Evolutionary conservation across 2,888 invertebrate species (phyloP), one percentile per base, ranked within the genome.

Genomic region (Troides helena): DNA sequence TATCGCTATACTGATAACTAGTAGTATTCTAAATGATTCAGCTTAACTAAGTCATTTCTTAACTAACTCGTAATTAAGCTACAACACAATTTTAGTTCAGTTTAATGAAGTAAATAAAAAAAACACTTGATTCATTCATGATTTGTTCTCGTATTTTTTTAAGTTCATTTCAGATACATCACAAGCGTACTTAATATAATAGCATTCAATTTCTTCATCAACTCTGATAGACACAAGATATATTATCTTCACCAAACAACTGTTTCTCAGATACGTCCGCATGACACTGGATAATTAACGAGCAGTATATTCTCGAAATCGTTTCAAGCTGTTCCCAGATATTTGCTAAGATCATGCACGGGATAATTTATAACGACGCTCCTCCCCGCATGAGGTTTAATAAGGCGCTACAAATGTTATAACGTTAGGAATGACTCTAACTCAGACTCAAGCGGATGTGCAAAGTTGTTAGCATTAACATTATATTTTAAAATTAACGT

Each of bases 311-410:
- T 50, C 50, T 50, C 50, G 18, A 50, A 18, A 50, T 14, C 50
- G 18, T 50, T 50, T 30, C 64, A 53, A 63, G 68, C 63, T 63
- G 62, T 62, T 58, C 63, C 63, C 68, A 30, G 30, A 30, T 30
- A 50, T 63, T 68, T 63, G 63, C 63, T 64, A 64, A 68, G 68
- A 68, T 68, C 68, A 68, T 68, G 63, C 68, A 39, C 60, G n/a
- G 60, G 64, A 60, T 68, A 68, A 68, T 64, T 59, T 68, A 68
- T 59, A 46, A 62, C 68, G n/a, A 23, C 30, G 30, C 53, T 39
- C 46, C 62, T 58, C 14, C 46, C 63, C 61, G 30, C 39, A 43
- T 68, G 59, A 30, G 63, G 59, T 63, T 68, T 68, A 68, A 68
- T 59, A 63, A 68, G 59, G 50, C 58, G 50, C 3, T 63, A 63